Percentiles rank a stretch among this genome's conserved stretches.
Conservation (phyloP, 2,113 vertebrate species). For the Pandion haliaetus region DNA sequence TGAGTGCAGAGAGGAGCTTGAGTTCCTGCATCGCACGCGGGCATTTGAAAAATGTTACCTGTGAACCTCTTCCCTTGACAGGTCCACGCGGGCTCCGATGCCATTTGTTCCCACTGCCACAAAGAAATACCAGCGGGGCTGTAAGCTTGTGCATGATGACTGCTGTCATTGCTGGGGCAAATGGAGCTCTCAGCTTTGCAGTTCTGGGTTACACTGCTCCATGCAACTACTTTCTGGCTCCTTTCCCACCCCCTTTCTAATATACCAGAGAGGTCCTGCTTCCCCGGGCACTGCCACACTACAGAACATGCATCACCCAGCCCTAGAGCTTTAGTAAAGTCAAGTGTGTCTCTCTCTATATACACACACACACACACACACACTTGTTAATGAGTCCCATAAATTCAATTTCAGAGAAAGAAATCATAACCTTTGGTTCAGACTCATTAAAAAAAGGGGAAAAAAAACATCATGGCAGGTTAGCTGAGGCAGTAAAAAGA, state of each 20-base stretch:
- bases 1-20: not conserved
- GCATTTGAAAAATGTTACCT: not conserved
- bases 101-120: not conserved
- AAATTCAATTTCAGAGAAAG: not conserved
- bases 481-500: not conserved
- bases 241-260: not conserved
- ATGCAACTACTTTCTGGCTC: not conserved
- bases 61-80: not conserved
- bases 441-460: rapidly evolving
- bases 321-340: not conserved
- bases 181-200: not conserved
- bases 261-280: not conserved
- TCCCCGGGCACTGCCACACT: not conserved
- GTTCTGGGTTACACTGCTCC: not conserved
- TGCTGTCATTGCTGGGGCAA: not conserved
- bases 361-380: not conserved
- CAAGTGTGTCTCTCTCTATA: too few relatives aligned
- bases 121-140: not conserved
- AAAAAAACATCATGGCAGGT: not conserved
- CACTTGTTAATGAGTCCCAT: not conserved
- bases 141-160: not conserved
- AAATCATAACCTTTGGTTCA: not conserved
- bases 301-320: not conserved
- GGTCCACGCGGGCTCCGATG: rapidly evolving
- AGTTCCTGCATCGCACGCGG: rapidly evolving